Conservation (phyloP, 2,888 invertebrate species). For the Orgyia antiqua region DNA sequence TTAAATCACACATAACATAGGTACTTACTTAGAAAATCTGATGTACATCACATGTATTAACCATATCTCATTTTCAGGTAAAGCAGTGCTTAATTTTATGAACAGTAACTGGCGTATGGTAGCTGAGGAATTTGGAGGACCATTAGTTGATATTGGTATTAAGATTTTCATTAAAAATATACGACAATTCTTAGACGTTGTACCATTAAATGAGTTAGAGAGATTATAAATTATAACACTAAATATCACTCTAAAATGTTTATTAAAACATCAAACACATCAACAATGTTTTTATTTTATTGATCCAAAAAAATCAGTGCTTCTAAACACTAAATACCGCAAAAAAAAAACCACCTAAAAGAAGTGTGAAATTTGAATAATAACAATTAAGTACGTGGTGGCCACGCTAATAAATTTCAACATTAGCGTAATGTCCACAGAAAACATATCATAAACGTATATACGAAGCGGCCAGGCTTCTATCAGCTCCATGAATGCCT, state of each 20-base stretch:
- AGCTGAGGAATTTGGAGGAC: slow-evolving; percentile 52
- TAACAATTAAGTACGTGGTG: slow-evolving; percentile 57
- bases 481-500: slow-evolving; percentile 53
- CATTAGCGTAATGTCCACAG: slow-evolving; percentile 52
- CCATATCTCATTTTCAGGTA: slow-evolving; percentile 41
- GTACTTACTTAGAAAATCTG: too few relatives aligned
- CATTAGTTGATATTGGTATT: slow-evolving; percentile 45
- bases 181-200: slow-evolving; percentile 31
- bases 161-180: slow-evolving; percentile 36
- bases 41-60: too few relatives aligned
- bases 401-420: slow-evolving; percentile 57
- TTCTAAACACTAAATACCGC: too few relatives aligned
- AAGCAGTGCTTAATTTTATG: slow-evolving; percentile 45
- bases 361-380: slow-evolving; percentile 54
- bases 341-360: too few relatives aligned
- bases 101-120: slow-evolving; percentile 51
- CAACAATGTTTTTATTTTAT: not conserved
- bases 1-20: too few relatives aligned
- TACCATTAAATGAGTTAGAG: slow-evolving; percentile 32
- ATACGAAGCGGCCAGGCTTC: slow-evolving; percentile 48
- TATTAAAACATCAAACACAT: not conserved
- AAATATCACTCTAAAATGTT: not conserved
- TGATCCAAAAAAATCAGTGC: too few relatives aligned
- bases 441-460: slow-evolving; percentile 50
- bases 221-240: slow-evolving; percentile 9